A percentile compares a stretch with the other conserved stretches of the same genome.
Conservation (phyloP, 2,113 vertebrate species). For the Dunckerocampus dactyliophorus region DNA sequence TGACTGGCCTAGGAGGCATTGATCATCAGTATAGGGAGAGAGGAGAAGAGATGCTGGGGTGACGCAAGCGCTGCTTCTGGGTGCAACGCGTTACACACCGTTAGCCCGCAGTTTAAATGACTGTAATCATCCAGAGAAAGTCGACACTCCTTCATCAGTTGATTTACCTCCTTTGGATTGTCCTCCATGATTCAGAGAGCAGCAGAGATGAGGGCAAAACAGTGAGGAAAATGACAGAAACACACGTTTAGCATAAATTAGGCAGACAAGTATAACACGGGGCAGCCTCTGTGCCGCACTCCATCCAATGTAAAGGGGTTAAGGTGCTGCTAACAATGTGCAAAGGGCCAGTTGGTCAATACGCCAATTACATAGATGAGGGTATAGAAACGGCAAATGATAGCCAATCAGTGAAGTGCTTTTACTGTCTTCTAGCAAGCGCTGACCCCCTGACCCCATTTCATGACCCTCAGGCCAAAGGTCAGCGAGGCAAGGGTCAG, state of each 20-base stretch:
- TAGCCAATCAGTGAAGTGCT: slow-evolving; percentile 75
- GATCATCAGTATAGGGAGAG: slow-evolving; percentile 59
- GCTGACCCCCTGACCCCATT: slow-evolving; percentile 61
- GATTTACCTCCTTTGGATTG: slow-evolving; percentile 4
- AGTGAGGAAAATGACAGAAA: not conserved
- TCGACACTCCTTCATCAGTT: slow-evolving; percentile 6
- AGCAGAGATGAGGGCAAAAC: not conserved
- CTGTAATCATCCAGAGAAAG: not conserved
- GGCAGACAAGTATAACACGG: slow-evolving; percentile 5
- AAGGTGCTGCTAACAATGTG: slow-evolving; percentile 55
- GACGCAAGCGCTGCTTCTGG: slow-evolving; percentile 22
- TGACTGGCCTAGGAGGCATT: slow-evolving; percentile 65
- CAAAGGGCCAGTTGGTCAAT: slow-evolving; percentile 62
- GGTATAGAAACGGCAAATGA: slow-evolving; percentile 65
- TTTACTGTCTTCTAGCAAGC: slow-evolving; percentile 60
- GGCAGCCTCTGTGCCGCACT: slow-evolving; percentile 9
- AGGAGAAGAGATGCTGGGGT: slow-evolving; percentile 34
- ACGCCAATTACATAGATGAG: slow-evolving; percentile 71
- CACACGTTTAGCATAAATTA: slow-evolving; percentile 6
- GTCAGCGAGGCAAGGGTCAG: slow-evolving; percentile 58
- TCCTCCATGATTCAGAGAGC: not conserved
- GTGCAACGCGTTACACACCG: slow-evolving; percentile 5
- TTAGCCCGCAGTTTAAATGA: slow-evolving; percentile 3
- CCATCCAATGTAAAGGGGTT: slow-evolving; percentile 27
- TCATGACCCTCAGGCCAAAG: slow-evolving; percentile 58